Conservation (phyloP, 2,797 vertebrate genomes). For the Hafferia zeledoni region DNA sequence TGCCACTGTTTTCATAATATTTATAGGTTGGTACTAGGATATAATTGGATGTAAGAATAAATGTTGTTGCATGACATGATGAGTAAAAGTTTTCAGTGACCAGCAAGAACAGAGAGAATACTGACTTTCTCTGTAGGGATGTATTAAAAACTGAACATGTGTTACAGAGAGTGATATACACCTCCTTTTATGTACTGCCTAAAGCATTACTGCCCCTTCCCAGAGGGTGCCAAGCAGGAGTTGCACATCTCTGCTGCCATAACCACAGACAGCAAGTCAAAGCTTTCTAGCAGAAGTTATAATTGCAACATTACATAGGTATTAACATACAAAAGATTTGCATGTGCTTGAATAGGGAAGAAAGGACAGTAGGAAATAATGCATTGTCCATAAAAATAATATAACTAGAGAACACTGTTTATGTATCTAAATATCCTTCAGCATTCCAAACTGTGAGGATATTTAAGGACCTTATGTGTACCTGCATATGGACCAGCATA, state of each 20-base stretch:
- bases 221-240: neutral
- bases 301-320: neutral
- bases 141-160: neutral
- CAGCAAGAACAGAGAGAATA: neutral
- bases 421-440: neutral
- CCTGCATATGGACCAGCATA: neutral
- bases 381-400: neutral
- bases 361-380: neutral
- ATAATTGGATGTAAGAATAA: neutral
- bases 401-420: neutral
- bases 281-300: neutral
- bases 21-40: neutral
- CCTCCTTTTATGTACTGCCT: neutral
- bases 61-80: neutral
- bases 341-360: neutral
- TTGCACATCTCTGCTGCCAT: neutral
- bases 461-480: neutral
- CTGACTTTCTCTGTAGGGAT: neutral
- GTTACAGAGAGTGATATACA: neutral
- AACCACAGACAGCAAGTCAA: neutral
- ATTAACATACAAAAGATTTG: neutral
- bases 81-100: neutral
- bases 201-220: neutral
- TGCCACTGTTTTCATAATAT: neutral
- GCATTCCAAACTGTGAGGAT: constrained; percentile 4